Evolutionary conservation across 2,888 invertebrate species (phyloP).

Genomic region (Coremacera marginata): DNA sequence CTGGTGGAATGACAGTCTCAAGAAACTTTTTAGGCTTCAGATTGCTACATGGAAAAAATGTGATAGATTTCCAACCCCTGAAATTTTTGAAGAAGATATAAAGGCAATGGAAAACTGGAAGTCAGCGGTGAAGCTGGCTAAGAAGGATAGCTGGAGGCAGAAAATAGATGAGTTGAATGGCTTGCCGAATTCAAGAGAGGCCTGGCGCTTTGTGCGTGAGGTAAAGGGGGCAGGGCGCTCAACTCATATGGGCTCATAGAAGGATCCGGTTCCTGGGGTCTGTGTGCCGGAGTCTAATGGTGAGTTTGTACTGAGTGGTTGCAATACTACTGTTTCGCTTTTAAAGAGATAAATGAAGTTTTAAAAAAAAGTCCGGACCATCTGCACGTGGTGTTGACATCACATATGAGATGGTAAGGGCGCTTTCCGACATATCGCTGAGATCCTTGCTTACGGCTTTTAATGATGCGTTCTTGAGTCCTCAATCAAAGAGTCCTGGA

Average conservation of each 20-base stretch:
- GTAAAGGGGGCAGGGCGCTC: background rate
- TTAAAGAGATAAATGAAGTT: background rate
- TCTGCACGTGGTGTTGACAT: background rate
- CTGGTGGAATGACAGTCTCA: constrained; percentile 16
- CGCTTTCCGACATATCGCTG: background rate
- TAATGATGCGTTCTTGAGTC: background rate
- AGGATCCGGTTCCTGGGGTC: background rate
- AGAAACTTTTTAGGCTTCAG: background rate
- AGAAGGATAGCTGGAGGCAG: background rate
- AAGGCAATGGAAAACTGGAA: constrained; percentile 11
- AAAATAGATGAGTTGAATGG: background rate
- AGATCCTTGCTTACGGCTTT: background rate
- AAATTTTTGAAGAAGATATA: background rate
- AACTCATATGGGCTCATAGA: background rate
- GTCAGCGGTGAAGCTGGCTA: background rate
- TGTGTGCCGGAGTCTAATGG: background rate
- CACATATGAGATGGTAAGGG: constrained; percentile 21
- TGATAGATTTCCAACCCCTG: background rate
- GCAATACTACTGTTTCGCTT: too few species aligned
- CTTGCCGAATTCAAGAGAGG: background rate
- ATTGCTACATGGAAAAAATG: background rate
- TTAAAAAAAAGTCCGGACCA: background rate
- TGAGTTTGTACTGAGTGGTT: too few species aligned
- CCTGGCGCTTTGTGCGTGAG: background rate
- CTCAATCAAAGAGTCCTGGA: constrained; percentile 17